Evolutionary conservation across 2,888 invertebrate species (phyloP).

Genomic region (Mesoligia furuncula): DNA sequence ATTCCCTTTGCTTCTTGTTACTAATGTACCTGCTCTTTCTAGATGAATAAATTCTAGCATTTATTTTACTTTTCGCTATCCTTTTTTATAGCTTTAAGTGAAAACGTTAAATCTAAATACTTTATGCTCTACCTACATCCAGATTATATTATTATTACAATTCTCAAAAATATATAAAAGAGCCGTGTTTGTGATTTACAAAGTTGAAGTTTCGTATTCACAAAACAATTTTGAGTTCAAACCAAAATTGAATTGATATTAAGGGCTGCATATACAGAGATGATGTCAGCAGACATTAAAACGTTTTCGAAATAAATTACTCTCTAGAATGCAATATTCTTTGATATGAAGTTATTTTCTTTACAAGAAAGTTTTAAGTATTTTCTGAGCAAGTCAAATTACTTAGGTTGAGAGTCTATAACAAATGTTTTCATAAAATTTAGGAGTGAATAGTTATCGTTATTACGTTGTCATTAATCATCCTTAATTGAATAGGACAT

Average conservation of each 20-base stretch:
- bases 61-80: conserved; percentile 9
- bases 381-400: conserved; percentile 36
- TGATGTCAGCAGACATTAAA: conserved; percentile 46
- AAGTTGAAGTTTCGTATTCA: conserved; percentile 36
- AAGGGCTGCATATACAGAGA: conserved; percentile 18
- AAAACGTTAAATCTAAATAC: conserved; percentile 12
- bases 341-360: conserved; percentile 44
- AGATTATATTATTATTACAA: conserved; percentile 26
- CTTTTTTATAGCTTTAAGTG: conserved; percentile 25
- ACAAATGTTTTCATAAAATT: conserved; percentile 4
- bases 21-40: conserved; percentile 29
- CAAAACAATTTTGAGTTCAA: conserved; percentile 32
- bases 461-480: conserved; percentile 14
- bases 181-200: conserved; percentile 25
- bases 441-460: conserved; percentile 6
- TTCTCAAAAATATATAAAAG: conserved; percentile 3
- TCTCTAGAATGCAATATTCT: conserved; percentile 51
- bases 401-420: conserved; percentile 13
- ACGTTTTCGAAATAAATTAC: conserved; percentile 42
- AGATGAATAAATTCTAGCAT: conserved; percentile 27
- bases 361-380: conserved; percentile 38
- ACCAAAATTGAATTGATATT: conserved; percentile 42
- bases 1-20: conserved; percentile 35
- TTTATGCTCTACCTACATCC: background rate
- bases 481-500: background rate